Percentiles rank a stretch among this genome's conserved stretches.
Evolutionary conservation across 2,888 invertebrate species (phyloP).

Genomic region (Troilus luridus): DNA sequence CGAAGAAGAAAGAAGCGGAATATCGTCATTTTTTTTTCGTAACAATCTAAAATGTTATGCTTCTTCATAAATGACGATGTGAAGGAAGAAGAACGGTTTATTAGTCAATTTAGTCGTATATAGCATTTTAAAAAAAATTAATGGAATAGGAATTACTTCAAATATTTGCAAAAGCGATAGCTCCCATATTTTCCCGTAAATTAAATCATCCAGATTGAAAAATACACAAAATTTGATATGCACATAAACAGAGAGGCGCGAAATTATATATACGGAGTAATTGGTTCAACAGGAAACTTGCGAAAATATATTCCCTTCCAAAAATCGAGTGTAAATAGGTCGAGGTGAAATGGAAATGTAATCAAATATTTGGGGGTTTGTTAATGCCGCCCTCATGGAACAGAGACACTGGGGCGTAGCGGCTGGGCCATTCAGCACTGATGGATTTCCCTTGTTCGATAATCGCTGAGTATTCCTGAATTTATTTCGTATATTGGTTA

Average conservation of each 20-base stretch:
- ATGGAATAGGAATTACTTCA: too few species aligned
- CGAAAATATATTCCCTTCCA: not conserved
- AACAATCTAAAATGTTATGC: too few species aligned
- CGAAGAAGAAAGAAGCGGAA: too few species aligned
- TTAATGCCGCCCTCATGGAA: not conserved
- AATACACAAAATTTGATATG: not conserved
- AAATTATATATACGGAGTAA: not conserved
- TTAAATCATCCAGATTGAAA: not conserved
- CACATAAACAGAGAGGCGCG: not conserved
- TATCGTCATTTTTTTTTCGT: too few species aligned
- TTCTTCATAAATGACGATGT: too few species aligned
- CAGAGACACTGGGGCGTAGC: not conserved
- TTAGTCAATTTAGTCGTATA: too few species aligned
- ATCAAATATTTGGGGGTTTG: constrained; percentile 4
- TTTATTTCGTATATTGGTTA: not conserved
- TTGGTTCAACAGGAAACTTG: not conserved
- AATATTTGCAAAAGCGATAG: too few species aligned
- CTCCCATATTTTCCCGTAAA: not conserved
- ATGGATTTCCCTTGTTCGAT: not conserved
- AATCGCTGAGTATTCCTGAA: not conserved
- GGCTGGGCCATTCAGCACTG: not conserved
- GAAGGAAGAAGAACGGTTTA: too few species aligned
- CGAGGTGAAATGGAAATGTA: not conserved
- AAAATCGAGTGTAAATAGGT: not conserved
- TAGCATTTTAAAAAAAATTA: too few species aligned